These are phyloP conservation scores for Steatocranus sp. DNA, from an alignment of 2,797 vertebrate species.

Conservation along the genomic window DNA sequence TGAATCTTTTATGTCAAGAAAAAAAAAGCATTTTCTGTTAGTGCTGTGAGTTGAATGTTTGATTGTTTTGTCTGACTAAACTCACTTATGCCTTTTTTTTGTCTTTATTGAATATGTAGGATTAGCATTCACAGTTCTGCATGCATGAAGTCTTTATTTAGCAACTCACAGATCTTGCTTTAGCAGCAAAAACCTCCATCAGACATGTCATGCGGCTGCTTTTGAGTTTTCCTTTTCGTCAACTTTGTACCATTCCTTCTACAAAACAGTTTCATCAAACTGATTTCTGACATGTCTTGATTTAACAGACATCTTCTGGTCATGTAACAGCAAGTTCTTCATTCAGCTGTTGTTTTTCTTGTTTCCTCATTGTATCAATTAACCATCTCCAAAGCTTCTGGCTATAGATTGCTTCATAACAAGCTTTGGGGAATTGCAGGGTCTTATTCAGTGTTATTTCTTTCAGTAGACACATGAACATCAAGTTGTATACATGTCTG, in stretches of 20 bases:
- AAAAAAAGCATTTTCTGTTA: not conserved
- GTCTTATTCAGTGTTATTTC: not conserved
- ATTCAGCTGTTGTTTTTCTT: no score
- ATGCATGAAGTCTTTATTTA: not conserved
- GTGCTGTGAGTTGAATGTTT: not conserved
- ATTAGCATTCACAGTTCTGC: not conserved
- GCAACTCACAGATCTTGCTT: not conserved
- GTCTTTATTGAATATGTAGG: not conserved
- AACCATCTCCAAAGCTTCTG: fast-evolving
- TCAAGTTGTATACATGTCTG: not conserved
- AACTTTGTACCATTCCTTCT: no score
- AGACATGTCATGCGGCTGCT: not conserved
- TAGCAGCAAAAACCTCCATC: not conserved
- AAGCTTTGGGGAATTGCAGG: not conserved
- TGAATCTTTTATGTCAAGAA: not conserved
- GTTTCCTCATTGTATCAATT: not conserved
- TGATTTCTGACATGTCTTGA: no score
- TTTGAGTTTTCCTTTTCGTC: not conserved
- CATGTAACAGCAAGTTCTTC: no score
- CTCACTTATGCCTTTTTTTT: not conserved
- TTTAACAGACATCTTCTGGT: no score
- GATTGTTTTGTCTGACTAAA: not conserved
- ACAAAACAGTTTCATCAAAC: no score
- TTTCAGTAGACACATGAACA: not conserved
- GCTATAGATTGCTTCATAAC: not conserved